Percentiles rank a stretch among this genome's conserved stretches.
Conservation (phyloP, 2,113 vertebrate species). For the Pterocles orientalis region DNA sequence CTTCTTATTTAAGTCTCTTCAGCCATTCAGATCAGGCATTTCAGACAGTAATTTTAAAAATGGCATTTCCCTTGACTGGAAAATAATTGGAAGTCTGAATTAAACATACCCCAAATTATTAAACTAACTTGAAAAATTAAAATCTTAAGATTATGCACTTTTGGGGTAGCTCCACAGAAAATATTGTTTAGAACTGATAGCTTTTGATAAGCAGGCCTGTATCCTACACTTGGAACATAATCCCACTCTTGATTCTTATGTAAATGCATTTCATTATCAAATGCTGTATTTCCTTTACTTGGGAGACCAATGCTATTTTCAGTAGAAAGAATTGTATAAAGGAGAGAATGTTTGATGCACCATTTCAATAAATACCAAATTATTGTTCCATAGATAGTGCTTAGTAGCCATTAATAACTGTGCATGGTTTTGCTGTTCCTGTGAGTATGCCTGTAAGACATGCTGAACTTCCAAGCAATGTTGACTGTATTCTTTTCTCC, state of each 20-base stretch:
- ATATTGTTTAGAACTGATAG: neutral
- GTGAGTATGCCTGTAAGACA: neutral
- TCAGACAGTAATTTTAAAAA: neutral
- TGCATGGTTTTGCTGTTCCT: neutral
- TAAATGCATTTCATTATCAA: neutral
- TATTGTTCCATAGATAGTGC: neutral
- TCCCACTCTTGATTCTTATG: neutral
- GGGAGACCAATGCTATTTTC: neutral
- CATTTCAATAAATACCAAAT: neutral
- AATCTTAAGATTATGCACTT: neutral
- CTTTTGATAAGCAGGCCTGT: neutral
- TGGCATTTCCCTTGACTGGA: neutral
- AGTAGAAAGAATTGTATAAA: neutral
- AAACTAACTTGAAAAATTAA: neutral
- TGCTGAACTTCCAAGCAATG: neutral
- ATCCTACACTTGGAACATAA: neutral
- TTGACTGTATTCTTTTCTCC: conserved; percentile 32
- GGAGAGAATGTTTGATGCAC: neutral
- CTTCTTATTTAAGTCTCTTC: neutral
- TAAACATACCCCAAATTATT: neutral
- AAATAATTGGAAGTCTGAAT: neutral
- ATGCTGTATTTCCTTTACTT: neutral
- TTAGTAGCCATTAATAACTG: neutral
- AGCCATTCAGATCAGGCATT: neutral
- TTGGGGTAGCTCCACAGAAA: neutral